Evolutionary conservation across 2,797 vertebrate species (phyloP).

Genomic region (Propithecus deckenii): DNA sequence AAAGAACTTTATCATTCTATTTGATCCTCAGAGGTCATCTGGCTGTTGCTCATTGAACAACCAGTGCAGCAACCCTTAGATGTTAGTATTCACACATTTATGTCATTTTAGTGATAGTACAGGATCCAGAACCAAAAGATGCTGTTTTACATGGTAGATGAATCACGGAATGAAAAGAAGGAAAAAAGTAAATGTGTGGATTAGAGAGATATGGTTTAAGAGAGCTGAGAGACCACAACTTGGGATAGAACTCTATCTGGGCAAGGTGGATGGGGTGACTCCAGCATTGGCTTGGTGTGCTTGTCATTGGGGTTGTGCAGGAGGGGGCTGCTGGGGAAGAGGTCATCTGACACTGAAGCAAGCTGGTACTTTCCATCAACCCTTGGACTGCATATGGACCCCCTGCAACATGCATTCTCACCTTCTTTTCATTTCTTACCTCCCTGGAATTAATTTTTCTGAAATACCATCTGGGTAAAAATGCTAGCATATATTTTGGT

Average conservation of each 20-base stretch:
- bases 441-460: background rate
- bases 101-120: background rate
- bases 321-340: background rate
- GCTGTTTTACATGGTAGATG: background rate
- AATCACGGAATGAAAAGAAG: background rate
- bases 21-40: background rate
- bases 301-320: background rate
- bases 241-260: background rate
- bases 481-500: background rate
- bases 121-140: background rate
- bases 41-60: background rate
- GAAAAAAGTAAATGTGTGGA: background rate
- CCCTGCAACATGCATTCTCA: fast-evolving
- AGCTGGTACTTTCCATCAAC: background rate
- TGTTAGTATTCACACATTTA: background rate
- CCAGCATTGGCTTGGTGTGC: fast-evolving
- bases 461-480: background rate
- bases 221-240: background rate
- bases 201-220: background rate
- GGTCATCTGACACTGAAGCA: background rate
- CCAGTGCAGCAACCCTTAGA: background rate
- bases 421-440: background rate
- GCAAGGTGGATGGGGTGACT: background rate
- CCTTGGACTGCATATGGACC: fast-evolving
- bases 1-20: background rate